Percentiles rank a stretch among this genome's conserved stretches.
phyloP scores from a whole-genome alignment of 2,888 invertebrate genomes.

The Phortica okadai region DNA sequence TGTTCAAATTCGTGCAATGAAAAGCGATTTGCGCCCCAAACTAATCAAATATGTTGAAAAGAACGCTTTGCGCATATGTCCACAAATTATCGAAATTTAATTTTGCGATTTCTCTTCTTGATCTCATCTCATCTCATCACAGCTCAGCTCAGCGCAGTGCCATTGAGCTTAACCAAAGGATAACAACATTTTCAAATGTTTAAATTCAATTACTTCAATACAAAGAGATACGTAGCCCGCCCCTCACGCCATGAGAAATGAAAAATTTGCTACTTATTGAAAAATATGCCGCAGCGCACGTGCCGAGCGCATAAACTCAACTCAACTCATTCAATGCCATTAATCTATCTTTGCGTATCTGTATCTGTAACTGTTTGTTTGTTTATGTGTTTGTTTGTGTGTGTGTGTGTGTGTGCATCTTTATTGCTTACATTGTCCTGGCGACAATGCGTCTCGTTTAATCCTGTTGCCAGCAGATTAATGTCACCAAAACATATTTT shows the following conservation, averaged over 20 bases:
- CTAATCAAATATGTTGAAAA: slow-evolving; percentile 21
- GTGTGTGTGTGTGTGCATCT: slow-evolving; percentile 24
- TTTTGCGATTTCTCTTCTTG: not conserved
- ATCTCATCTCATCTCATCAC: slow-evolving; percentile 29
- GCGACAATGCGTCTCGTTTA: slow-evolving; percentile 59
- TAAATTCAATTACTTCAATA: slow-evolving; percentile 40
- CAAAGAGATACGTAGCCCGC: not conserved
- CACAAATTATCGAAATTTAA: slow-evolving; percentile 45
- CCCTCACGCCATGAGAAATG: no score
- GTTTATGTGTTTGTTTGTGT: slow-evolving; percentile 25
- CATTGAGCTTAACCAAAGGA: slow-evolving; percentile 39
- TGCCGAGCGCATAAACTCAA: slow-evolving; percentile 53
- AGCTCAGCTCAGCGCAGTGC: not conserved
- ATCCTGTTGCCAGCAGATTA: slow-evolving; percentile 75
- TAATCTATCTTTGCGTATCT: not conserved
- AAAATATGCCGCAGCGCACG: slow-evolving; percentile 67
- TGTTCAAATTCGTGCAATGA: no score
- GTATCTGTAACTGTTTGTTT: slow-evolving; percentile 23
- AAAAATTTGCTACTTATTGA: slow-evolving; percentile 67
- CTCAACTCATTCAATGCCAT: not conserved
- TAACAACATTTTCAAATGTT: slow-evolving; percentile 67
- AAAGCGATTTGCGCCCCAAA: slow-evolving; percentile 26
- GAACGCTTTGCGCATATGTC: not conserved
- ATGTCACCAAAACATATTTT: slow-evolving; percentile 77
- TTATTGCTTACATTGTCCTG: slow-evolving; percentile 48